A percentile compares a stretch with the other conserved stretches of the same genome.
Conservation (phyloP, 2,888 invertebrate genomes). For the Drosophila merina region DNA sequence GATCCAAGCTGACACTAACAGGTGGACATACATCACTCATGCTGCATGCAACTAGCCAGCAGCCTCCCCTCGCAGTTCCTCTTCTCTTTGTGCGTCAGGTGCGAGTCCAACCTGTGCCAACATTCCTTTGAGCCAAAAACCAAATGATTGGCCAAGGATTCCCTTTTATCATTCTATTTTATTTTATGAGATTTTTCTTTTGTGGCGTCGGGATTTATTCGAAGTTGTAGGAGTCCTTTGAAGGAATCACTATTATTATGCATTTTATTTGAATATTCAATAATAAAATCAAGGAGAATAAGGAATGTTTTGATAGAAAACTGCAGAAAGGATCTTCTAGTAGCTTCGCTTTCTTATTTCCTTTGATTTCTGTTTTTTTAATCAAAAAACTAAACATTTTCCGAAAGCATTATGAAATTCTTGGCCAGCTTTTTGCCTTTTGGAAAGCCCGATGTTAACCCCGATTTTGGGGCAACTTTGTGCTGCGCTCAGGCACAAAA, state of each 20-base stretch:
- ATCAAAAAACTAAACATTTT: no score
- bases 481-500: conserved; percentile 32
- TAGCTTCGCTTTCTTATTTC: no score
- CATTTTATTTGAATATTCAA: no score
- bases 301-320: no score
- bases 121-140: conserved; percentile 12
- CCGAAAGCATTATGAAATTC: neutral
- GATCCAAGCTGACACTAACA: conserved; percentile 50
- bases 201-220: no score
- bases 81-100: conserved; percentile 2
- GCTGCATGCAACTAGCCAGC: conserved; percentile 20
- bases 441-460: neutral
- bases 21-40: conserved; percentile 53
- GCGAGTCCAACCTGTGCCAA: conserved; percentile 16
- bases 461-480: conserved; percentile 13
- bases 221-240: no score
- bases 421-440: neutral
- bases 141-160: no score
- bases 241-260: no score
- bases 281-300: no score
- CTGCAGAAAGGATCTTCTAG: no score
- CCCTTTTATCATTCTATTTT: no score
- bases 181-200: no score
- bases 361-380: neutral
- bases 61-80: neutral